A percentile compares a stretch with the other conserved stretches of the same genome.
Conservation (phyloP, 1,140 invertebrate species). For the Argopecten irradians region DNA sequence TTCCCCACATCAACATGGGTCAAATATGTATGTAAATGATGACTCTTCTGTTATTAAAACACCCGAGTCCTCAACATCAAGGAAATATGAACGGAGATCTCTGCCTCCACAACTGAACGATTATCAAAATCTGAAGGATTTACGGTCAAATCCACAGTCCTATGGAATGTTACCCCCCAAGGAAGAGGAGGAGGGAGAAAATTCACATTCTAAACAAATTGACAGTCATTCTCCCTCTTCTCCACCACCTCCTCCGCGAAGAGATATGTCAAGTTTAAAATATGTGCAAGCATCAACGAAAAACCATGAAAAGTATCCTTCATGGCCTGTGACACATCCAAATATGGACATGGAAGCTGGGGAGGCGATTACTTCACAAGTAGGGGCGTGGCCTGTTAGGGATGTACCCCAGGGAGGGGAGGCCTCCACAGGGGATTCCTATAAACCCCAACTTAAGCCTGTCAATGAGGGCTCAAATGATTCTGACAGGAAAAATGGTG, state of each 20-base stretch:
- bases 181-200: constrained; percentile 47
- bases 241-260: constrained; percentile 78
- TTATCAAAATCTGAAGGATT: constrained; percentile 27
- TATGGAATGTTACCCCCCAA: constrained; percentile 48
- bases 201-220: constrained; percentile 36
- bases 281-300: constrained; percentile 80
- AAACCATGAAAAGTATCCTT: constrained; percentile 89
- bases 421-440: constrained; percentile 54
- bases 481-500: constrained; percentile 60
- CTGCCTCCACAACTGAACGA: constrained; percentile 57
- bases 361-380: constrained; percentile 58
- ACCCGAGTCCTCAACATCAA: constrained; percentile 42
- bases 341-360: constrained; percentile 52
- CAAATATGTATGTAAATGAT: constrained; percentile 53
- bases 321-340: constrained; percentile 82
- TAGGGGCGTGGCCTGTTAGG: constrained; percentile 56
- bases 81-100: constrained; percentile 48
- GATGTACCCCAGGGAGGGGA: constrained; percentile 38
- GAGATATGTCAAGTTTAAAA: constrained; percentile 84
- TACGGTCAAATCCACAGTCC: constrained; percentile 43
- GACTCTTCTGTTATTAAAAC: constrained; percentile 38
- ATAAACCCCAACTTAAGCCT: constrained; percentile 56
- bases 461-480: constrained; percentile 45
- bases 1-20: constrained; percentile 42
- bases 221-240: constrained; percentile 56